Conservation (phyloP, 2,797 vertebrate species). For the Hyperoplus lanceolatus region DNA sequence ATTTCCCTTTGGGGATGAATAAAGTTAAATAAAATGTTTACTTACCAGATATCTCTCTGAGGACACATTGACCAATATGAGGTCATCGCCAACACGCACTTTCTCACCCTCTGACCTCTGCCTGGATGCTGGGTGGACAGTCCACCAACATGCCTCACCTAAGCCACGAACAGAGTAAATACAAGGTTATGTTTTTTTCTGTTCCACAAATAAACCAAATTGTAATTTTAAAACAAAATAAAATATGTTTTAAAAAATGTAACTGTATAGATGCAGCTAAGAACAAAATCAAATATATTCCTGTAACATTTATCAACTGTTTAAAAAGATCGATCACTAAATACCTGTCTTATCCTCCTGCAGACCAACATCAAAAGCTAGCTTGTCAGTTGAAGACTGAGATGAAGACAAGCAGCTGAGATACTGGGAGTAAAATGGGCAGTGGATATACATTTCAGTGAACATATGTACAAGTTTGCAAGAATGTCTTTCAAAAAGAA, state of each 20-base stretch:
- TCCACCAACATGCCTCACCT: constrained; percentile 99
- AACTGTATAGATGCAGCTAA: background rate
- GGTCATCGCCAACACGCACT: constrained; percentile 94
- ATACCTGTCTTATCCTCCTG: constrained; percentile 92
- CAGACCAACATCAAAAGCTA: constrained; percentile 96
- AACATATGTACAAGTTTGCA: background rate
- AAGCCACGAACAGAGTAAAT: background rate
- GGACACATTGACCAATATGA: constrained; percentile 94
- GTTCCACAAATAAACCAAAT: background rate
- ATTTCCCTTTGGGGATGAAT: background rate
- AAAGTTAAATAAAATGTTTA: constrained; percentile 23
- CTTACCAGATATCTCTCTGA: constrained; percentile 97
- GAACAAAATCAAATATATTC: background rate
- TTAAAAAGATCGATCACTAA: background rate
- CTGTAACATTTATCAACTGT: background rate
- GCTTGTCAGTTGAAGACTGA: constrained; percentile 91
- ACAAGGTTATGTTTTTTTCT: background rate
- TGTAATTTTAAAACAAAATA: background rate
- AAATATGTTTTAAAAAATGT: background rate
- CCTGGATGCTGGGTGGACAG: constrained; percentile 95
- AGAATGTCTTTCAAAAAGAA: too few relatives aligned
- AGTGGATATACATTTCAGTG: background rate
- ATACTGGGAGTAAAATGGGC: constrained; percentile 84
- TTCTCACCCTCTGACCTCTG: constrained; percentile 98
- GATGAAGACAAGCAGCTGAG: constrained; percentile 94